phyloP scores from a whole-genome alignment of 2,888 invertebrate genomes.

The Plebejus argus region DNA sequence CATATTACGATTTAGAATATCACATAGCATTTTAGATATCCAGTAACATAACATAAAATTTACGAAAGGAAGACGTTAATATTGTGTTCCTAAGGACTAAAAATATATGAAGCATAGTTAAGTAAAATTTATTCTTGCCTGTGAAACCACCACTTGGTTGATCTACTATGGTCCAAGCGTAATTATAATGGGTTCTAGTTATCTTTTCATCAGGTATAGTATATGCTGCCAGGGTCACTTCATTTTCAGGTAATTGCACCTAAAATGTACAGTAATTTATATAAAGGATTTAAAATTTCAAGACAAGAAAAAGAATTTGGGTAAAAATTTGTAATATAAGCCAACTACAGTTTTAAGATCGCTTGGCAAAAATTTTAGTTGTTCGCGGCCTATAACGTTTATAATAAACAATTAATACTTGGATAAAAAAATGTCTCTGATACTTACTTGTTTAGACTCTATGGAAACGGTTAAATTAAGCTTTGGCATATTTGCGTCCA shows the following conservation, averaged over 20 bases:
- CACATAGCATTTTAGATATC: too few relatives aligned
- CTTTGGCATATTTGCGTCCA: conserved; percentile 67
- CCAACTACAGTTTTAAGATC: too few relatives aligned
- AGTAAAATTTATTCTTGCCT: conserved; percentile 52
- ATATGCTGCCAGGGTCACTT: conserved; percentile 90
- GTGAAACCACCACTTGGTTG: conserved; percentile 89
- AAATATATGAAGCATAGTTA: too few relatives aligned
- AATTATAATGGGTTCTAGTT: conserved; percentile 89
- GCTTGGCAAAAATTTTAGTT: too few relatives aligned
- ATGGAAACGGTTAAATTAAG: conserved; percentile 88
- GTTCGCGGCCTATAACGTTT: not conserved
- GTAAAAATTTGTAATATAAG: too few relatives aligned
- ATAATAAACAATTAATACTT: not conserved
- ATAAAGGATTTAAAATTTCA: not conserved
- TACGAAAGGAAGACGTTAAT: too few relatives aligned
- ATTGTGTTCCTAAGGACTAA: too few relatives aligned
- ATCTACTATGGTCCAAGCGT: conserved; percentile 92
- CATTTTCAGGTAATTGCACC: conserved; percentile 88
- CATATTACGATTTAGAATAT: too few relatives aligned
- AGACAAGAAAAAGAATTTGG: too few relatives aligned
- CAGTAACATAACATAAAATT: too few relatives aligned
- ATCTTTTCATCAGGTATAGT: conserved; percentile 88
- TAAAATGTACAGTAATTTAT: conserved; percentile 37
- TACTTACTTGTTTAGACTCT: conserved; percentile 85
- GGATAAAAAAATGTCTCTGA: not conserved